phyloP scores from a whole-genome alignment of 1,140 invertebrate genomes.

The Ladona fulva region DNA sequence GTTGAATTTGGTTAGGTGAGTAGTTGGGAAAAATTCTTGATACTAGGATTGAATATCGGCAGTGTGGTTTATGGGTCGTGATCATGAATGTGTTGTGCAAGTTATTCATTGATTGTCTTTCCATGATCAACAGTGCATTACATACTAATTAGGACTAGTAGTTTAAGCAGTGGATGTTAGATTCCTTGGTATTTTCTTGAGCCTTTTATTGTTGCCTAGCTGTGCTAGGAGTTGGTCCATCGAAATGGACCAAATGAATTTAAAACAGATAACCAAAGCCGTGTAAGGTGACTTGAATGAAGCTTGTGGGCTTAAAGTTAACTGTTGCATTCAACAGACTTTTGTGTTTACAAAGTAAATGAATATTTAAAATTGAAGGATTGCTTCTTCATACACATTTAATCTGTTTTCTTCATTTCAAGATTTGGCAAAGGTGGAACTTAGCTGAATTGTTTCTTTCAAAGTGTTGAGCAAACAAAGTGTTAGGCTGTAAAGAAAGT shows the following conservation, averaged over 20 bases:
- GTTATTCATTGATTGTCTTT: background rate
- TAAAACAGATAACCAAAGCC: background rate
- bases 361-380: too few species aligned
- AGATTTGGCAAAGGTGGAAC: too few species aligned
- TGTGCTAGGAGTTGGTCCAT: background rate
- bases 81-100: background rate
- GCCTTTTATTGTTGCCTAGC: background rate
- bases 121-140: constrained; percentile 3
- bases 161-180: background rate
- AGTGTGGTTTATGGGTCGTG: background rate
- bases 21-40: background rate
- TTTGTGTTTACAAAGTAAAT: too few species aligned
- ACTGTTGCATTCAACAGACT: too few species aligned
- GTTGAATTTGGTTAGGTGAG: background rate
- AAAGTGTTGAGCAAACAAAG: too few species aligned
- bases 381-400: too few species aligned
- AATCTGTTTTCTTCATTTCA: too few species aligned
- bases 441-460: too few species aligned
- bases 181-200: background rate
- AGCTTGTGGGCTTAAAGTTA: too few species aligned
- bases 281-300: background rate
- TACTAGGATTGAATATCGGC: background rate
- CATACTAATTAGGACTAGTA: background rate
- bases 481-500: too few species aligned
- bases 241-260: background rate